Conservation (phyloP, 2,888 invertebrate species). For the Drosophila mimetica region DNA sequence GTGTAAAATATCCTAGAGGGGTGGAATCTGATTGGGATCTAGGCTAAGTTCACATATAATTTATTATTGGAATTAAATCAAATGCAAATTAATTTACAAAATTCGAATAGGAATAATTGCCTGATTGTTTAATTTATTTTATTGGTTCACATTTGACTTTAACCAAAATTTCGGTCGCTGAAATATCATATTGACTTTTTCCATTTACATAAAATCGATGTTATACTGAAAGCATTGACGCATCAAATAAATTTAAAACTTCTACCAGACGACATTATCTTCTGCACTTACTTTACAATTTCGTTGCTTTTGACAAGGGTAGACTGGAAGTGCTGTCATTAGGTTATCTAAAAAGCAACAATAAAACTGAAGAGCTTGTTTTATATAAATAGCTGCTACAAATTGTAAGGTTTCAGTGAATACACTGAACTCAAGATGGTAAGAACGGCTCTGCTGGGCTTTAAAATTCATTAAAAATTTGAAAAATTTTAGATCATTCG, state of each 20-base stretch:
- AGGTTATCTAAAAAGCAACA: conserved; percentile 1
- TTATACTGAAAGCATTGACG: too few species aligned
- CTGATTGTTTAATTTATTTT: background rate
- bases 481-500: background rate
- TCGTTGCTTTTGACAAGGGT: background rate
- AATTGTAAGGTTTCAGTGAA: background rate
- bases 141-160: too few species aligned
- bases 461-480: background rate
- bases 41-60: conserved; percentile 62
- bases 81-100: conserved; percentile 50
- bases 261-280: background rate
- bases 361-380: background rate
- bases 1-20: conserved; percentile 42
- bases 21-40: conserved; percentile 49
- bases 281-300: background rate
- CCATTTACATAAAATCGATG: too few species aligned
- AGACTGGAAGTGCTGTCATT: background rate
- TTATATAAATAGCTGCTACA: conserved; percentile 13
- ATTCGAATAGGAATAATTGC: conserved; percentile 41
- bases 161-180: too few species aligned
- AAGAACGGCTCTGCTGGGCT: background rate
- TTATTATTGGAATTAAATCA: conserved; percentile 66
- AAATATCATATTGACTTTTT: too few species aligned
- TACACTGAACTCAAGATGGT: conserved; percentile 8
- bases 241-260: background rate